Percentiles rank a stretch among this genome's conserved stretches.
These are phyloP conservation scores for Chondrosia reniformis DNA, from an alignment of 37 sponge, comb jelly and placozoan species.

Conservation along the genomic window DNA sequence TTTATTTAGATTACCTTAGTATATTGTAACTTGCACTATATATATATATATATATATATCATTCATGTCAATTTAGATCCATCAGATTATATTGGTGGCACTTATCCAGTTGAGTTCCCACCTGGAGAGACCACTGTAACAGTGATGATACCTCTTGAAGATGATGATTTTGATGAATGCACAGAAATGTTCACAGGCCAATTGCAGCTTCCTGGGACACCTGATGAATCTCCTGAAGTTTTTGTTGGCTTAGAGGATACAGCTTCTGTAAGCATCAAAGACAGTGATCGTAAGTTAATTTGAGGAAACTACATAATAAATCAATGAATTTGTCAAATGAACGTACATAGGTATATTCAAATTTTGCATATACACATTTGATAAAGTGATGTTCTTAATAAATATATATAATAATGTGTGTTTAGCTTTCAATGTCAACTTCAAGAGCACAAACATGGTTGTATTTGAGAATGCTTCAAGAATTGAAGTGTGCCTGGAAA, in stretches of 20 bases:
- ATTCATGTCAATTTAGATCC: neutral
- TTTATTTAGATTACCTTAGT: too few relatives aligned
- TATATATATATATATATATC: conserved; percentile 9
- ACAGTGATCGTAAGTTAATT: conserved; percentile 25
- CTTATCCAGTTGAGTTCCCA: neutral
- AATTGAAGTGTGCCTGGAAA: neutral
- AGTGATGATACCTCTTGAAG: neutral
- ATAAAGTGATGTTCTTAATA: too few relatives aligned
- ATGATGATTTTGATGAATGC: conserved; percentile 24
- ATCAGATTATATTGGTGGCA: conserved; percentile 5
- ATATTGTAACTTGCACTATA: too few relatives aligned
- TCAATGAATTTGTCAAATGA: neutral
- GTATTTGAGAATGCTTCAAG: neutral
- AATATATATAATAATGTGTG: too few relatives aligned
- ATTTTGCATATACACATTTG: too few relatives aligned
- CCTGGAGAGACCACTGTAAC: neutral
- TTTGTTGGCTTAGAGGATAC: neutral
- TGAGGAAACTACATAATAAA: neutral
- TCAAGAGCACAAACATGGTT: neutral
- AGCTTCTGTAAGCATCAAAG: conserved; percentile 23
- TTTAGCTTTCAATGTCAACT: conserved; percentile 1
- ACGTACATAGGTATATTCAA: too few relatives aligned
- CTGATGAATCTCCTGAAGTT: neutral
- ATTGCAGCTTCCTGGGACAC: neutral
- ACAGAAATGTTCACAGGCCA: neutral